A percentile compares a stretch with the other conserved stretches of the same genome.
These are phyloP conservation scores for Leucophenga maculata DNA, from an alignment of 2,888 invertebrate species.

Conservation along the genomic window DNA sequence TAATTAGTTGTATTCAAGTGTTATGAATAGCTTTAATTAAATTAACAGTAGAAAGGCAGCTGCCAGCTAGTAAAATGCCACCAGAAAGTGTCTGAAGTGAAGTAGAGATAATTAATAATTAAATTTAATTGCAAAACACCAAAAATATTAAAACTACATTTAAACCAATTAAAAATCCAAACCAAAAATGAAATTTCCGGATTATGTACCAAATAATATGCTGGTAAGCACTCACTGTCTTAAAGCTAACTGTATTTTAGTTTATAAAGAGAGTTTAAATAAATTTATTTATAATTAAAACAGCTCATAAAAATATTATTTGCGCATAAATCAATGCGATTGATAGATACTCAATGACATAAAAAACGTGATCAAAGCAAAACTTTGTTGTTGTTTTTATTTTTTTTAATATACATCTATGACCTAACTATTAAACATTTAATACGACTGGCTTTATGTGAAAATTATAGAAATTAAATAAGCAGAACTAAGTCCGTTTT, in stretches of 20 bases:
- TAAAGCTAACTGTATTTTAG: neutral
- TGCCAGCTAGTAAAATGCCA: slow-evolving; percentile 54
- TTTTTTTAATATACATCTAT: neutral
- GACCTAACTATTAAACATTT: too few relatives aligned
- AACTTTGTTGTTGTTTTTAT: too few relatives aligned
- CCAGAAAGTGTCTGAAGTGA: slow-evolving; percentile 44
- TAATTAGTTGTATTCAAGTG: slow-evolving; percentile 39
- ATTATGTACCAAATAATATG: slow-evolving; percentile 70
- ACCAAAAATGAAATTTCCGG: slow-evolving; percentile 69
- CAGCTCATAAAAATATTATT: slow-evolving; percentile 9
- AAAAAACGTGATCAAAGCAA: too few relatives aligned
- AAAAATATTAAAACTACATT: slow-evolving; percentile 22
- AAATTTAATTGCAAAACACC: slow-evolving; percentile 32
- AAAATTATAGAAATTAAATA: too few relatives aligned
- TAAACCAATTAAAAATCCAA: slow-evolving; percentile 38
- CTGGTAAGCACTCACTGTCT: slow-evolving; percentile 63
- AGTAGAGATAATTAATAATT: slow-evolving; percentile 40
- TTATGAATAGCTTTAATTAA: slow-evolving; percentile 41
- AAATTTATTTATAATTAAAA: slow-evolving; percentile 2
- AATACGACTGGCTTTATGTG: too few relatives aligned
- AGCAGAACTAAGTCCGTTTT: too few relatives aligned
- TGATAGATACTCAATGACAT: too few relatives aligned
- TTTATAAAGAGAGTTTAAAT: neutral
- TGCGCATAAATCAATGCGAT: neutral
- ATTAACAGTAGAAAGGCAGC: slow-evolving; percentile 42